Conservation (phyloP, 2,797 vertebrate genomes). For the Acipenser oxyrinchus region DNA sequence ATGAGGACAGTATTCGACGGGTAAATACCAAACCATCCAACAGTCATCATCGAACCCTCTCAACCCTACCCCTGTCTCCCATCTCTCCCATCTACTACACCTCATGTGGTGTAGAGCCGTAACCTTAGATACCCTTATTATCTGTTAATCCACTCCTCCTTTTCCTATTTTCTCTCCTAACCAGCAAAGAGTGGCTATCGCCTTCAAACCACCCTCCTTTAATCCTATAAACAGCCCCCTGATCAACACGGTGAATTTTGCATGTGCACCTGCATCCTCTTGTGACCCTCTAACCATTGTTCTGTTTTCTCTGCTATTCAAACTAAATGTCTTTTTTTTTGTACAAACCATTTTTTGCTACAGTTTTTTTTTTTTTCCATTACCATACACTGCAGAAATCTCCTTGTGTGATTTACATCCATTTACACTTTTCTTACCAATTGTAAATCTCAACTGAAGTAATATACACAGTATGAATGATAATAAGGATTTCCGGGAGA, state of each 20-base stretch:
- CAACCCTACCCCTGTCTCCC: background rate
- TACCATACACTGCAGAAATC: no score
- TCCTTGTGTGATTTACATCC: no score
- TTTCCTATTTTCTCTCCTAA: slow-evolving; percentile 32
- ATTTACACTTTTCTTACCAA: no score
- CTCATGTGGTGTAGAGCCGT: slow-evolving; percentile 2
- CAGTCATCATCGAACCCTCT: background rate
- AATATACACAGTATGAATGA: no score
- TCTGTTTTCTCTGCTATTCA: no score
- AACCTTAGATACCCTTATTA: slow-evolving; percentile 15
- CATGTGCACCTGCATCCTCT: slow-evolving; percentile 8
- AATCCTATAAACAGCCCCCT: slow-evolving; percentile 34
- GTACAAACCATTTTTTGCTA: no score
- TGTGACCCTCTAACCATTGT: no score
- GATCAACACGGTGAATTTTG: slow-evolving; percentile 49
- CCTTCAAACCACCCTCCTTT: slow-evolving; percentile 37
- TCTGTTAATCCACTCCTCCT: slow-evolving; percentile 20
- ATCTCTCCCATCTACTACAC: slow-evolving; percentile 2
- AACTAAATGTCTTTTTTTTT: no score
- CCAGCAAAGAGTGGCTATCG: slow-evolving; percentile 51
- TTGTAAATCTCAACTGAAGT: no score
- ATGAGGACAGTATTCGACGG: slow-evolving; percentile 91
- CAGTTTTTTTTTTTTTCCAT: no score
- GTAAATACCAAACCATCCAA: slow-evolving; percentile 56
- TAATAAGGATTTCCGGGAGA: no score